Evolutionary conservation across 2,797 vertebrate species (phyloP), one percentile per base, ranked within the genome.

Genomic region (Acipenser transmontanus): DNA sequence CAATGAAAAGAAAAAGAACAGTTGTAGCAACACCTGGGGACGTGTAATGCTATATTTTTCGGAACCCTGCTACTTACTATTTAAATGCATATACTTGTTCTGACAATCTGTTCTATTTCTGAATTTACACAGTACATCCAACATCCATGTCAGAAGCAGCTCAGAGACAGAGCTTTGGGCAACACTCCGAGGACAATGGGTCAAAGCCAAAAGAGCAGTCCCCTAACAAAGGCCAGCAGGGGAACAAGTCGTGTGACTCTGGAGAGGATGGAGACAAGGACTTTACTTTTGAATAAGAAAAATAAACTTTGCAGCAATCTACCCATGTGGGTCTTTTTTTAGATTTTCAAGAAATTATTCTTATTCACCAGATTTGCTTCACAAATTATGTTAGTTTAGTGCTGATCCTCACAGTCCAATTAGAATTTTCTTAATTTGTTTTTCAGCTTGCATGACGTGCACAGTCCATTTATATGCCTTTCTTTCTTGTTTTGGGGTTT

Each of bases 241-340:
- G 89, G 74, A 92, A 88, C 82, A 97, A 93, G 67, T 89, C 92
- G 13, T 91, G 91, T 4, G 91, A 95, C 79, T 93, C 93, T 47
- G 92, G 88, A 2, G 94, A 96, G 74, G 93, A 95, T 76, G 87
- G 83, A 7, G 93, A 97, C 66, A 97, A 93, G 87, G 93, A 96
- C 77, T 93, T 96, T 83, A 96, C 96, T 91, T 93, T 96, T 81
- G 91, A 94, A 86, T 96, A 82, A 84, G 11, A n/a, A n/a, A 10
- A 47, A 49, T 34, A 34, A 34, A 34, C 6, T 20, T 17, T 66
- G 51, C 34, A 11, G 51, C 54, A n/a, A 14, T 61, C 65, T 63
- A n/a, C 7, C 54, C 34, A 34, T 34, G 4, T 34, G 34, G 34
- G 34, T 34, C 34, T 34, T 34, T 34, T 34, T 34, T 34, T 34